Evolutionary conservation across 2,113 vertebrate species (phyloP), one percentile per base, ranked within the genome.

Genomic region (Nansenia antarctica): DNA sequence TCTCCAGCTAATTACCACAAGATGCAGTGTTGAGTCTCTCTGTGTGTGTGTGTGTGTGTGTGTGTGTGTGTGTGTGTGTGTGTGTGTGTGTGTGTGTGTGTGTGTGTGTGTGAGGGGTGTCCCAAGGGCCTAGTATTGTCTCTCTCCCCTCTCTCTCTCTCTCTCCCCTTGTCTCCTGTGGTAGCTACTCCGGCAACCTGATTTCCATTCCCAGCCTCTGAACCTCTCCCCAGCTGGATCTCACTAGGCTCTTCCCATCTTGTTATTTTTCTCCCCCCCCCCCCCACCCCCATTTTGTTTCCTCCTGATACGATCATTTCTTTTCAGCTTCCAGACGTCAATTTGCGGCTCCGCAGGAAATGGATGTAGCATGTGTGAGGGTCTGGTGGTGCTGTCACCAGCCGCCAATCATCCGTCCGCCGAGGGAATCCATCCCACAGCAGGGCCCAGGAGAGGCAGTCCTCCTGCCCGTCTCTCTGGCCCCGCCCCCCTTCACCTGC

Each of bases 291-390:
- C 4, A 18, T 66, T 64, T 39, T 11, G 3, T 37, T 27, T 70
- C 42, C 67, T 62, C 26, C 62, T 54, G 65, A 45, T 52, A 18
- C 34, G 12, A 15, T 49, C n/a, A 6, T 54, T 62, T 35, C 31
- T 58, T 71, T 70, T 65, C 70, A 27, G 59, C 27, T 78, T 76
- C 75, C 70, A 70, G 53, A 73, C 42, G 26, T 67, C 70, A 67
- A 69, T 68, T 59, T 67, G 29, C 26, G 35, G 39, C 62, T 72
- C 60, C 27, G 1, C 54, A 77, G 81, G 65, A 85, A 83, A 81
- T 81, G 73, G 66, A 81, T 71, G 62, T 70, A 85, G 72, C 83
- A 79, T 81, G 70, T 83, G 78, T 59, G 34, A 42, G 45, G 66
- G 75, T 72, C 60, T 64, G 68, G 57, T 32, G 63, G 22, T 31